Evolutionary conservation across 2,113 vertebrate species (phyloP).

Genomic region (Serranochromis macrocephalus): DNA sequence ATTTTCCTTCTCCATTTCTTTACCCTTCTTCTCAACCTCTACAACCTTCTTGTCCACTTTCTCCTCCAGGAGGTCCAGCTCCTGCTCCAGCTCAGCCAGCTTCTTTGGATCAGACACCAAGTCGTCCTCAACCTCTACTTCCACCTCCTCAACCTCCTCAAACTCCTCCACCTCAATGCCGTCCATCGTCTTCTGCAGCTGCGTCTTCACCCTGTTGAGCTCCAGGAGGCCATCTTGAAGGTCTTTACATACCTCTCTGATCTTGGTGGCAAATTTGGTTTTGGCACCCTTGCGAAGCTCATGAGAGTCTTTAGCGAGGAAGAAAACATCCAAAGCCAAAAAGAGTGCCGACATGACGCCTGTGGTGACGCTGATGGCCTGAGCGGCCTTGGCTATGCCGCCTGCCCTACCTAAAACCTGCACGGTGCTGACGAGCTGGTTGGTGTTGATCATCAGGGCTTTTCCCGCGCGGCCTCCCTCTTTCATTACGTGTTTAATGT

Average conservation of each 20-base stretch:
- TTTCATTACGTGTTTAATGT: slow-evolving; percentile 63
- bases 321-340: slow-evolving; percentile 70
- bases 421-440: slow-evolving; percentile 60
- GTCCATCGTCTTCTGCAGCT: slow-evolving; percentile 70
- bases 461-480: slow-evolving; percentile 62
- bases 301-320: slow-evolving; percentile 67
- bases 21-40: slow-evolving; percentile 17
- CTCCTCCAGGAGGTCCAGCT: slow-evolving; percentile 65
- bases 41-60: slow-evolving; percentile 49
- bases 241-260: slow-evolving; percentile 56
- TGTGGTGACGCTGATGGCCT: slow-evolving; percentile 59
- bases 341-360: slow-evolving; percentile 66
- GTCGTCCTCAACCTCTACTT: slow-evolving; percentile 48
- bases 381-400: slow-evolving; percentile 35
- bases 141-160: slow-evolving; percentile 58
- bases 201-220: slow-evolving; percentile 62
- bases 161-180: slow-evolving; percentile 67
- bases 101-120: slow-evolving; percentile 50
- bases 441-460: slow-evolving; percentile 59
- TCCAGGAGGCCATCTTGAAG: slow-evolving; percentile 63
- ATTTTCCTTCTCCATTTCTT: background rate
- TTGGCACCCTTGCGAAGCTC: slow-evolving; percentile 67
- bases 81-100: slow-evolving; percentile 60
- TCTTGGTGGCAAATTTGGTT: slow-evolving; percentile 66
- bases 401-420: slow-evolving; percentile 48